Base-by-base conservation (phyloP, 1,140 invertebrate species). In the Tetramorium simillimum region DNA sequence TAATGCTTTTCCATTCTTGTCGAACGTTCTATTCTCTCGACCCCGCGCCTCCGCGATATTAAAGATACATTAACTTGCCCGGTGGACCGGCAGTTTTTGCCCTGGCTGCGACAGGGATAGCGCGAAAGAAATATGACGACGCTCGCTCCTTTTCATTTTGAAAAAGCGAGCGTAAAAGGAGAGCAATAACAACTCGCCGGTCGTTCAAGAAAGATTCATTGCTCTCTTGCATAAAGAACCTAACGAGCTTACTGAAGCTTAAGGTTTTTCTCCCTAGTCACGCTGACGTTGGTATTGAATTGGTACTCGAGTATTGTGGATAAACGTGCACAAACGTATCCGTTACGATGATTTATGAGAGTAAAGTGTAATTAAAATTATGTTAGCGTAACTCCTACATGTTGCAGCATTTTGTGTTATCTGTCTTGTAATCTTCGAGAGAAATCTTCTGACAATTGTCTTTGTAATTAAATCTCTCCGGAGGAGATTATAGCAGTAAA, bases 131-230 rank as follows among this genome's bases (percentile, higher is more conserved):
- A 73, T 84, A 84, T 75, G 69, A 75, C 37, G 53, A 10, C 18
- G 65, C 12, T 2, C 62, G 40, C 21, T 63, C 5, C 77, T 84
- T 82, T 75, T 75, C 53, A 49, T 84, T 69, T 75, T 46, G 24
- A 60, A 60, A 73, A 73, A 62, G 24, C 24, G 24, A 46, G 18
- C 18, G 53, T 46, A 10, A 72, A 21, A 81, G 40, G 24, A 46
- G 40, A 33, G 67, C 67, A 84, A 84, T 84, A 84, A 84, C 53
- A 73, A 75, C 69, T 84, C 69, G 69, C 53, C 9, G 33, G 80
- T 75, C 24, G 69, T 75, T 81, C 65, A 14, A 70, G 80, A 75
- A 84, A 84, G 80, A 84, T 84, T 84, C 80, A 84, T 84, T 60
- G 80, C 80, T 73, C 40, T 37, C 24, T n/a, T 60, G 67, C 67